Evolutionary conservation across 2,888 invertebrate species (phyloP).

Genomic region (Boloria euphrosyne): DNA sequence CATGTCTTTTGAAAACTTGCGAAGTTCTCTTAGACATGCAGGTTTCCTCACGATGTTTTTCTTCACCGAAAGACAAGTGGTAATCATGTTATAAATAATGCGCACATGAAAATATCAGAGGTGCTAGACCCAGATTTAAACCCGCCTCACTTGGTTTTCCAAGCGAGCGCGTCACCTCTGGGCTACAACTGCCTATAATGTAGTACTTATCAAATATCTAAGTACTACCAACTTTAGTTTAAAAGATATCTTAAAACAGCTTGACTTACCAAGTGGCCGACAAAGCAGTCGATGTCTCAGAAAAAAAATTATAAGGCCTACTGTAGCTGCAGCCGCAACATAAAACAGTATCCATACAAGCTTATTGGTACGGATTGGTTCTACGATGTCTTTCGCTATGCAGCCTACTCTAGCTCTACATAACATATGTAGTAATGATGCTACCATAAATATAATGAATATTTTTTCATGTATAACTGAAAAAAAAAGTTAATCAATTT

Average conservation of each 20-base stretch:
- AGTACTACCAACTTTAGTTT: too few species aligned
- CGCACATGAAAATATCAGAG: too few species aligned
- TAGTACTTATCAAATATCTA: too few species aligned
- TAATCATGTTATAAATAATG: too few species aligned
- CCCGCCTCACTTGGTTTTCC: too few species aligned
- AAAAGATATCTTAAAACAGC: neutral
- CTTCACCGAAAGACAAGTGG: too few species aligned
- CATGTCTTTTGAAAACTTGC: too few species aligned
- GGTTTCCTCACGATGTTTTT: too few species aligned
- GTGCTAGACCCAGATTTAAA: too few species aligned
- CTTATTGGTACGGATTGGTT: slow-evolving; percentile 86
- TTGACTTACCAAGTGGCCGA: slow-evolving; percentile 90
- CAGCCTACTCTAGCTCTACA: slow-evolving; percentile 75
- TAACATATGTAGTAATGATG: slow-evolving; percentile 91
- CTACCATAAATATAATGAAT: slow-evolving; percentile 94
- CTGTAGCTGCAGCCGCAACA: slow-evolving; percentile 89
- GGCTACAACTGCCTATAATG: too few species aligned
- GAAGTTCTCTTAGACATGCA: too few species aligned
- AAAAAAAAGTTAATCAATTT: slow-evolving; percentile 50
- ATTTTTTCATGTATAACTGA: slow-evolving; percentile 94
- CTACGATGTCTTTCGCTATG: slow-evolving; percentile 68
- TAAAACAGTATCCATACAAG: slow-evolving; percentile 85
- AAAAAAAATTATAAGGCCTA: slow-evolving; percentile 93
- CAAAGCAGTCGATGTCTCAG: slow-evolving; percentile 94
- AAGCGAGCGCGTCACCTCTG: too few species aligned